Evolutionary conservation across 2,888 invertebrate species (phyloP).

Genomic region (Parnassius mnemosyne): DNA sequence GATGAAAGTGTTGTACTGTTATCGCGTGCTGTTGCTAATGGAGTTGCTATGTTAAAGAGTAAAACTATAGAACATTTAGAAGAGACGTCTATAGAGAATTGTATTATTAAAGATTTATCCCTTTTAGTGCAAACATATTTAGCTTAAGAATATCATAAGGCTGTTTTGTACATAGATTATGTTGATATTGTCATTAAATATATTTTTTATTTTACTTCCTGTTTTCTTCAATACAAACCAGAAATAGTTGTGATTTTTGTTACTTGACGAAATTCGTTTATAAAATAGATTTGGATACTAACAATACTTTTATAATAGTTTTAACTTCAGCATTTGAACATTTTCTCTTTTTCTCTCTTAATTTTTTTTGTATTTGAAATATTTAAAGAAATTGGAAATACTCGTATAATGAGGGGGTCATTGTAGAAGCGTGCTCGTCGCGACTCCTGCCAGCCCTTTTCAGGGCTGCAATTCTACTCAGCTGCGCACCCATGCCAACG

Average conservation of each 20-base stretch:
- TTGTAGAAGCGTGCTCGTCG: too few species aligned
- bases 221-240: not conserved
- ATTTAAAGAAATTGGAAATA: too few species aligned
- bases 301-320: too few species aligned
- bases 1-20: slow-evolving; percentile 49
- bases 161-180: slow-evolving; percentile 14
- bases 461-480: too few species aligned
- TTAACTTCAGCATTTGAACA: too few species aligned
- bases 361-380: too few species aligned
- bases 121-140: slow-evolving; percentile 49
- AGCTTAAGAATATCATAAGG: slow-evolving; percentile 27
- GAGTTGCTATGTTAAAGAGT: slow-evolving; percentile 51
- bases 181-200: slow-evolving; percentile 2
- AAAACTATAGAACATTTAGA: slow-evolving; percentile 31
- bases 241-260: not conserved
- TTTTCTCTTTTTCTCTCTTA: too few species aligned
- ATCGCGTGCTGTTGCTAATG: slow-evolving; percentile 48
- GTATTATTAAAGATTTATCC: slow-evolving; percentile 45
- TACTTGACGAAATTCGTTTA: not conserved
- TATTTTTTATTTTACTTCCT: slow-evolving; percentile 1
- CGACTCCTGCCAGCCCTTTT: too few species aligned
- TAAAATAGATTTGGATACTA: too few species aligned
- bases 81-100: slow-evolving; percentile 31
- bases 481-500: too few species aligned
- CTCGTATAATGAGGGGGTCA: too few species aligned